Conservation (phyloP, 1,140 invertebrate genomes). For the Cydia splendana region DNA sequence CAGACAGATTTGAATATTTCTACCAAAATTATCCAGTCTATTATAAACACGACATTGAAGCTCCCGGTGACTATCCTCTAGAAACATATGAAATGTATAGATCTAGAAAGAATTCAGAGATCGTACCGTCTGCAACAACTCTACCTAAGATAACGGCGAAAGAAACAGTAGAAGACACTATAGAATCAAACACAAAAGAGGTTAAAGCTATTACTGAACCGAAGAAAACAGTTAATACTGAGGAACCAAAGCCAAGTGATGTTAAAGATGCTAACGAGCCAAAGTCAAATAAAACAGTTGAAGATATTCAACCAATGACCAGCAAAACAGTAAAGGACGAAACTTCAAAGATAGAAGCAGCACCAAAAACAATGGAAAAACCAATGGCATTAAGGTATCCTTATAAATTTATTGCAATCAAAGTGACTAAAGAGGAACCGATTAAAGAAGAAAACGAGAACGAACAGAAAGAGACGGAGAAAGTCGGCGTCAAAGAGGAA, state of each 20-base stretch:
- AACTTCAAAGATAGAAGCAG: background rate
- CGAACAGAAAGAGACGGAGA: background rate
- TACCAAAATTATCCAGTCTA: conserved; percentile 3
- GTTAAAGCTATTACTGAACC: background rate
- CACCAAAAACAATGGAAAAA: background rate
- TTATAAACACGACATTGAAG: background rate
- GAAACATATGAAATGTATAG: background rate
- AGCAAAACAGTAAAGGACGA: background rate
- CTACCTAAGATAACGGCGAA: background rate
- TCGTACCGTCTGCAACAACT: background rate
- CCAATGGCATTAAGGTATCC: conserved; percentile 4
- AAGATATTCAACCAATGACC: background rate
- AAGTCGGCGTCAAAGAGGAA: background rate
- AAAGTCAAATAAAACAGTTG: background rate
- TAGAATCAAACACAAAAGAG: background rate
- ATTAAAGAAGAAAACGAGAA: conserved; percentile 12
- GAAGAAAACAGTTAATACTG: background rate
- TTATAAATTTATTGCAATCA: conserved; percentile 18
- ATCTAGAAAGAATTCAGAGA: background rate
- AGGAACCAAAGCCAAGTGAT: background rate
- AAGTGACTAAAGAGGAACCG: conserved; percentile 15
- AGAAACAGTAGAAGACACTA: background rate
- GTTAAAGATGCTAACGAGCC: background rate
- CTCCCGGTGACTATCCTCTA: conserved; percentile 1
- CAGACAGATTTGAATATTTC: background rate